Base-by-base conservation (phyloP, 2,888 invertebrate genomes). In the Pterobdella sp. region DNA sequence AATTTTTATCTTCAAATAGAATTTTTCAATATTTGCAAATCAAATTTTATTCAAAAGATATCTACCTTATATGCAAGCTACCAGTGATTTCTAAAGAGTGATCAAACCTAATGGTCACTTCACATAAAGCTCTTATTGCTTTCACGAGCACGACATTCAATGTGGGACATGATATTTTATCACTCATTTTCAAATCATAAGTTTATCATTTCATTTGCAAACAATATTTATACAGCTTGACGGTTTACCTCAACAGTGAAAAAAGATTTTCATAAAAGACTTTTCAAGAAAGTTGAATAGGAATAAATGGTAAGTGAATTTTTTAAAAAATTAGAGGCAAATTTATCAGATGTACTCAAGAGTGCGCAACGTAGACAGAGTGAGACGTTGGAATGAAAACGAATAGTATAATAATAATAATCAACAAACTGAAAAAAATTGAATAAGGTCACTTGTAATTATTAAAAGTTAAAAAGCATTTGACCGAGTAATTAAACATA, bases 151-250 rank as follows among this genome's bases (percentile, higher is more conserved):
- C 71, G 32, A 71, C 60, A 71, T 71, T 56, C 52, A 71, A 32
- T 14, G 71, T 71, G 35, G 71, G 71, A 31, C 71, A 71, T 60
- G 71, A 71, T 34, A 71, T 71, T 63, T 71, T 71, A 63, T 71
- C 71, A 63, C 56, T 71, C 71, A 71, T 71, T 26, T 18, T 22
- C 4, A n/a, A n/a, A n/a, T n/a, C n/a, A n/a, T n/a, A n/a, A n/a
- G n/a, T n/a, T n/a, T n/a, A n/a, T n/a, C n/a, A n/a, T n/a, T n/a
- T n/a, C n/a, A n/a, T n/a, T n/a, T n/a, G n/a, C n/a, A n/a, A n/a
- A n/a, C n/a, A n/a, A n/a, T n/a, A n/a, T n/a, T n/a, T n/a, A n/a
- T n/a, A n/a, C n/a, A n/a, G n/a, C n/a, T n/a, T n/a, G n/a, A n/a
- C n/a, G n/a, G n/a, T n/a, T n/a, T n/a, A n/a, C n/a, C n/a, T n/a